Base-by-base conservation (phyloP, 1,140 invertebrate genomes). In the Anastrepha ludens region DNA sequence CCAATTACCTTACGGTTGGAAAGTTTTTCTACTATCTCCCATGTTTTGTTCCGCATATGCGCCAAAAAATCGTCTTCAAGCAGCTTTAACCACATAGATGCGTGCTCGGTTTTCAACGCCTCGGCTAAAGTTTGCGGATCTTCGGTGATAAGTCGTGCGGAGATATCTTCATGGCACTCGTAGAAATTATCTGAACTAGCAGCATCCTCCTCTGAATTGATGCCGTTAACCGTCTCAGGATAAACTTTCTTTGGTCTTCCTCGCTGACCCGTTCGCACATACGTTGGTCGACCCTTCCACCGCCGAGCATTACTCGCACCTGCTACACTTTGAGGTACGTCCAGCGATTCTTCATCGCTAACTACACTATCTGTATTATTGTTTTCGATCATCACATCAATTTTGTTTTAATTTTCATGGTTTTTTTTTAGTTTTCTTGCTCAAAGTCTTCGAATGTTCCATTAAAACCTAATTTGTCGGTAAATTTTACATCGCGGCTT, bases 401-500 rank as follows among this genome's bases (percentile, higher is more conserved):
- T 85, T 85, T 59, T 15, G 29, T 59, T 60, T 60, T 62, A 41
- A 39, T 39, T 2, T 9, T 86, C 7, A 20, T n/a, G n/a, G n/a
- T 86, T 62, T 1, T 59, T n/a, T 20, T 20, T 59, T 29, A 0
- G 29, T 29, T 29, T 29, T 29, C 29, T 29, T 29, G 29, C 29
- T 29, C 29, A 29, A 29, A 29, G 29, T 29, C 29, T 29, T 29
- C 29, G 64, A 64, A 47, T 44, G 5, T 44, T 2, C 13, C 47
- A 17, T 86, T 50, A 86, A 44, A 64, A 62, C 13, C 60, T 2
- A 44, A 29, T 5, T 64, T 44, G 44, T 86, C 85, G 29, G 65
- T 58, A 65, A 86, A 86, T 17, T 64, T 86, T 15, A 86, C 58
- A 20, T 86, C 85, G 29, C 85, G 85, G 20, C 85, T 86, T 39